phyloP scores from a whole-genome alignment of 2,797 vertebrate species.

The Micrastur ruficollis region DNA sequence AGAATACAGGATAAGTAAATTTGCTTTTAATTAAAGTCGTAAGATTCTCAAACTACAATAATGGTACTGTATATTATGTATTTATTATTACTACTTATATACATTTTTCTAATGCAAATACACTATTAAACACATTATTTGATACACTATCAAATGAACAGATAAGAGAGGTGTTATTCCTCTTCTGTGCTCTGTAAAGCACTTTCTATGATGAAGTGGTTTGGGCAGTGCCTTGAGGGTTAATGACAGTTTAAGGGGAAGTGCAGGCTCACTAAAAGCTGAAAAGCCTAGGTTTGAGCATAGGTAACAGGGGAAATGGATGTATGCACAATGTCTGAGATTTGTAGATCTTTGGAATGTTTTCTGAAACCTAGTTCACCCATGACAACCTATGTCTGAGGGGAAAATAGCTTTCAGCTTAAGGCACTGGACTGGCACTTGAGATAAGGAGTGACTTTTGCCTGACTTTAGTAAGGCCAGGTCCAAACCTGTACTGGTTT shows the following conservation, averaged over 20 bases:
- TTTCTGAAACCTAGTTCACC: not conserved
- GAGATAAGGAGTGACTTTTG: not conserved
- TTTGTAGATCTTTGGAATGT: not conserved
- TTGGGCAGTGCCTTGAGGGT: not conserved
- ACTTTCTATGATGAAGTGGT: not conserved
- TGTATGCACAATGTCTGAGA: not conserved
- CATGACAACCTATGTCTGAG: not conserved
- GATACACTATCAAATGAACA: not conserved
- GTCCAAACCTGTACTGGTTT: not conserved
- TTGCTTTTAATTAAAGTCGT: not conserved
- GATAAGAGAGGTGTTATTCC: not conserved
- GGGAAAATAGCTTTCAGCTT: not conserved
- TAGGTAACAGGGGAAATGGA: not conserved
- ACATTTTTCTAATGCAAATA: not conserved
- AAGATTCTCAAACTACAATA: not conserved
- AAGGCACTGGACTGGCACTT: not conserved
- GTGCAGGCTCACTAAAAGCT: not conserved
- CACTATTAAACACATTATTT: not conserved
- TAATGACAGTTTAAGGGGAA: not conserved
- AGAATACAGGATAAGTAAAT: not conserved
- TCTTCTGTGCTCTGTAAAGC: not conserved
- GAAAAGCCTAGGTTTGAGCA: not conserved
- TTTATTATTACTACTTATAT: not conserved
- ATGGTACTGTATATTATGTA: not conserved
- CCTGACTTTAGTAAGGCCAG: not conserved